These are phyloP conservation scores for Thunnus thynnus DNA, from an alignment of 2,113 vertebrate species.

Conservation along the genomic window DNA sequence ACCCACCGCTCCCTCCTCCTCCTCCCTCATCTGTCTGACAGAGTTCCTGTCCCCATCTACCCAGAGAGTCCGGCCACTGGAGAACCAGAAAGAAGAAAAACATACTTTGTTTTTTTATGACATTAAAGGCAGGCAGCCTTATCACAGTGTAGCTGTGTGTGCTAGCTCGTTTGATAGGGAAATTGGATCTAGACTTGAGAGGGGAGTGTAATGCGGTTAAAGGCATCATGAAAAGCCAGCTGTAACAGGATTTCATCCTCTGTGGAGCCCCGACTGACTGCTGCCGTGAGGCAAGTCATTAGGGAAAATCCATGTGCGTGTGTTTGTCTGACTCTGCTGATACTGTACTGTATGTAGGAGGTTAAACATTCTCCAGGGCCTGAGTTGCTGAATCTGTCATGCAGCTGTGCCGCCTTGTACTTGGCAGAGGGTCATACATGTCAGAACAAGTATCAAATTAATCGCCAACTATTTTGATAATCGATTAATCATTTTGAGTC, in stretches of 20 bases:
- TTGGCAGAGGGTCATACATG: neutral
- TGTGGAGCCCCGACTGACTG: constrained; percentile 62
- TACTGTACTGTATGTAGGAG: constrained; percentile 8
- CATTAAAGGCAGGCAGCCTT: constrained; percentile 52
- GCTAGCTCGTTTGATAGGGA: constrained; percentile 72
- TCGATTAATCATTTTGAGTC: too few species aligned
- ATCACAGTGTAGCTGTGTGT: constrained; percentile 50
- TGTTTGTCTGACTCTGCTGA: constrained; percentile 21
- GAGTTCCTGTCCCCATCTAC: constrained; percentile 69
- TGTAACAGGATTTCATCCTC: constrained; percentile 80
- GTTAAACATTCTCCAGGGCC: constrained; percentile 4
- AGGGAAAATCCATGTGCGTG: constrained; percentile 44
- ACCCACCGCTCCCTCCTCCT: neutral
- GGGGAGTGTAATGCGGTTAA: constrained; percentile 78
- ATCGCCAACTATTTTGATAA: too few species aligned
- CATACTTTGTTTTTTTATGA: constrained; percentile 41
- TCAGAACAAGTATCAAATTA: neutral
- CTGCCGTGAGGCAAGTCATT: constrained; percentile 78
- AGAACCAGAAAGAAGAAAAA: constrained; percentile 44
- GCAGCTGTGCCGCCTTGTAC: neutral
- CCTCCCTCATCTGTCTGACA: constrained; percentile 44
- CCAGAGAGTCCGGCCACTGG: constrained; percentile 42
- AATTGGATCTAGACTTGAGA: constrained; percentile 80
- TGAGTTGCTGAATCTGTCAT: constrained; percentile 15
- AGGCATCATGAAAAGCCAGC: constrained; percentile 79